Evolutionary conservation across 30 jellyfish, hydroid and myxozoan species (phyloP), one percentile per base, ranked within the genome.

Genomic region (Clytia hemisphaerica): DNA sequence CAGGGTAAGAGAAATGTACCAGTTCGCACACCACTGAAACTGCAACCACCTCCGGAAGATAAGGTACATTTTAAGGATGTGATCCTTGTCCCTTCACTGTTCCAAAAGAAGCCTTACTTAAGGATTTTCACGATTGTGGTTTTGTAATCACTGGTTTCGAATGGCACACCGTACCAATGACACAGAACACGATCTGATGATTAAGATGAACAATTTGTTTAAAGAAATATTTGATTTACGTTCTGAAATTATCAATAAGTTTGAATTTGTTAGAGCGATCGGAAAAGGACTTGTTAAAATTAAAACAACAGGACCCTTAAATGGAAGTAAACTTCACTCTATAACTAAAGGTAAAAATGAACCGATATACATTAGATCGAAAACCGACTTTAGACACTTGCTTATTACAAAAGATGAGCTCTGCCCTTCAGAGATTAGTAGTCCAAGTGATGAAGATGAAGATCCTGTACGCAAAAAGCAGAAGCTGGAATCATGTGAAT

Each of bases 221-320:
- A n/a, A n/a, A n/a, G n/a, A n/a, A n/a, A n/a, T n/a, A n/a, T n/a
- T n/a, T n/a, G n/a, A n/a, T n/a, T n/a, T n/a, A n/a, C n/a, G n/a
- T n/a, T n/a, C n/a, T n/a, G n/a, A n/a, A n/a, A n/a, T 33, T 18
- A 26, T n/a, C 24, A 64, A 24, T 19, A 64, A 64, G 40, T 64
- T 64, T 64, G 77, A 64, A 37, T 64, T 64, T 64, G 77, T 64
- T 26, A 64, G 77, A 64, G 77, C 77, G 15, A 24, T 64, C 26
- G 77, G 45, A 28, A 64, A 64, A 45, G 18, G 35, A 14, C 40
- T 64, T n/a, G 77, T 64, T 4, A 61, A 61, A 7, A 64, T 64
- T 35, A 64, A 64, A 64, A 29, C 45, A 6, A 9, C 77, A 3
- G 42, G 64, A 22, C 64, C 40, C 40, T 64, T 64, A 2, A 64